These are phyloP conservation scores for Cistogaster globosa DNA, from an alignment of 2,888 invertebrate species.

Conservation along the genomic window DNA sequence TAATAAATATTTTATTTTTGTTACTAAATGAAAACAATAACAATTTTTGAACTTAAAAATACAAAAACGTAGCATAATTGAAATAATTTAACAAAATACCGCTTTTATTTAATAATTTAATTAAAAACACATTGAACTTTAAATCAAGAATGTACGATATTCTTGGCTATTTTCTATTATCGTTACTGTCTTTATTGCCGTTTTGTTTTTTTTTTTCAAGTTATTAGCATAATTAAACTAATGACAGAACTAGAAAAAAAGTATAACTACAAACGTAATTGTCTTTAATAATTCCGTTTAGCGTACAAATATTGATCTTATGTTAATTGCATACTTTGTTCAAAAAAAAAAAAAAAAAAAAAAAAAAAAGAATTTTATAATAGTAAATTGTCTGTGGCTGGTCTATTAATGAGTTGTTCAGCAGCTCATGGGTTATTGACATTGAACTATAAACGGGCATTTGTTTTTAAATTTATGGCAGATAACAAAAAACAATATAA, in stretches of 20 bases:
- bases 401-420: no score
- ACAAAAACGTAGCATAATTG: conserved; percentile 18
- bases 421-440: conserved; percentile 50
- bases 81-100: conserved; percentile 40
- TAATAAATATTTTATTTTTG: background rate
- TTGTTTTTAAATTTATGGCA: background rate
- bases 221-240: conserved; percentile 56
- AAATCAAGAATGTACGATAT: conserved; percentile 35
- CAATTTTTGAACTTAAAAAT: background rate
- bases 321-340: conserved; percentile 61
- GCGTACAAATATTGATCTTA: conserved; percentile 54
- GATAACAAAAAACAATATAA: background rate
- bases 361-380: conserved; percentile 31
- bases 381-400: conserved; percentile 2
- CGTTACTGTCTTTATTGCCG: background rate
- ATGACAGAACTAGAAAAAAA: conserved; percentile 19
- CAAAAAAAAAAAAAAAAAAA: conserved; percentile 28
- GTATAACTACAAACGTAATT: conserved; percentile 5
- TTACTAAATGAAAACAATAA: no score
- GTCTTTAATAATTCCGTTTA: conserved; percentile 24
- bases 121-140: conserved; percentile 63
- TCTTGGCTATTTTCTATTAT: conserved; percentile 34
- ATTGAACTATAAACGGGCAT: conserved; percentile 53
- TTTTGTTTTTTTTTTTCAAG: conserved; percentile 6
- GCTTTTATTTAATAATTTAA: conserved; percentile 49